Conservation (phyloP, 2,797 vertebrate species). For the Champsocephalus esox region DNA sequence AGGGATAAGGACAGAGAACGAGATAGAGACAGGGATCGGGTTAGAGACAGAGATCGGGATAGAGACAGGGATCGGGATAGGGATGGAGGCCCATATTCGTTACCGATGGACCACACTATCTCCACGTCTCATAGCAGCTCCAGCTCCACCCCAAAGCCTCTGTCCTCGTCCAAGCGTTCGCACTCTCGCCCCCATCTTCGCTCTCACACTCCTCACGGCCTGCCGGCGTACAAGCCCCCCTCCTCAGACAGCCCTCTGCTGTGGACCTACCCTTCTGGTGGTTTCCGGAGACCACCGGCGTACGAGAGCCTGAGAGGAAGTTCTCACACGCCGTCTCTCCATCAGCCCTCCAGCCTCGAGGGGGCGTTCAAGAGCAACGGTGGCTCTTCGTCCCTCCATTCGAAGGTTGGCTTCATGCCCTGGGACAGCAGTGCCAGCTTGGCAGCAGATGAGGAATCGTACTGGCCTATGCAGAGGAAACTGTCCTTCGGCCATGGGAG, state of each 20-base stretch:
- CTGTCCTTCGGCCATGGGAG: slow-evolving; percentile 88
- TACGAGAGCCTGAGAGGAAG: slow-evolving; percentile 89
- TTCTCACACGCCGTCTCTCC: slow-evolving; percentile 78
- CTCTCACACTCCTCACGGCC: slow-evolving; percentile 84
- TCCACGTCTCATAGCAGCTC: slow-evolving; percentile 74
- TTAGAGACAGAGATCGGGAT: slow-evolving; percentile 16
- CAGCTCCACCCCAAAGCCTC: slow-evolving; percentile 82
- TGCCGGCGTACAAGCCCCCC: slow-evolving; percentile 87
- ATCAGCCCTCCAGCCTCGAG: slow-evolving; percentile 77
- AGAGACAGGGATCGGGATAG: slow-evolving; percentile 52
- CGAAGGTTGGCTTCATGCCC: slow-evolving; percentile 83
- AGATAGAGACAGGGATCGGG: neutral
- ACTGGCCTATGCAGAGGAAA: slow-evolving; percentile 91
- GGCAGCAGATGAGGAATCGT: slow-evolving; percentile 82
- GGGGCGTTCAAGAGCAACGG: slow-evolving; percentile 76
- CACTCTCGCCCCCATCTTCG: slow-evolving; percentile 84
- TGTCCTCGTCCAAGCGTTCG: slow-evolving; percentile 79
- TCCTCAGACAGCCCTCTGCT: slow-evolving; percentile 87
- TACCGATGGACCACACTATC: slow-evolving; percentile 69
- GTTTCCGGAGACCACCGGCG: slow-evolving; percentile 90
- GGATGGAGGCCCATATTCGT: slow-evolving; percentile 74
- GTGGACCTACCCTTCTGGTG: slow-evolving; percentile 92
- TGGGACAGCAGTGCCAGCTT: slow-evolving; percentile 87
- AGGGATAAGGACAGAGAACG: slow-evolving; percentile 2
- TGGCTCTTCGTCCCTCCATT: slow-evolving; percentile 76